Conservation (phyloP, 2,888 invertebrate species). For the Linnaemya tessellans region DNA sequence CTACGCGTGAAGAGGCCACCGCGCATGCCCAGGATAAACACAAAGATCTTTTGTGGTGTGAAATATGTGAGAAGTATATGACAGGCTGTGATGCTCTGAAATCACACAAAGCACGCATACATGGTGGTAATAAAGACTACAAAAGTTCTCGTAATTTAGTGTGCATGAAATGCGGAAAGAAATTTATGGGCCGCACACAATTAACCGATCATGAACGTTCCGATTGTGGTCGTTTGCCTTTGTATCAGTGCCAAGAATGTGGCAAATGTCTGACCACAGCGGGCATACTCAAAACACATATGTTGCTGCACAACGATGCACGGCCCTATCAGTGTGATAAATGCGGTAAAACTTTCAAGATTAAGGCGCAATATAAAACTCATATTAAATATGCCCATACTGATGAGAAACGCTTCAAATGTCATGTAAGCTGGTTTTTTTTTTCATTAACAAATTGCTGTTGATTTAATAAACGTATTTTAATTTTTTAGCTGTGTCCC, state of each 20-base stretch:
- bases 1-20: slow-evolving; percentile 81
- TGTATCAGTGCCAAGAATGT: slow-evolving; percentile 82
- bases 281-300: slow-evolving; percentile 83
- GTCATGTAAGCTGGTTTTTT: slow-evolving; percentile 79
- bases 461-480: background rate
- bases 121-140: slow-evolving; percentile 77
- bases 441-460: background rate
- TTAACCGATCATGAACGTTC: slow-evolving; percentile 83
- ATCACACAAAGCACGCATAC: slow-evolving; percentile 81
- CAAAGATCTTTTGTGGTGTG: slow-evolving; percentile 82
- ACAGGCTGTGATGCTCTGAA: slow-evolving; percentile 83
- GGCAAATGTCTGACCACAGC: slow-evolving; percentile 83
- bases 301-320: slow-evolving; percentile 83
- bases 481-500: slow-evolving; percentile 79
- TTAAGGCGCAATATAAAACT: slow-evolving; percentile 82
- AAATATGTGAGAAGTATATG: slow-evolving; percentile 83
- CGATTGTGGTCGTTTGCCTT: slow-evolving; percentile 83
- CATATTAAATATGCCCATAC: slow-evolving; percentile 83
- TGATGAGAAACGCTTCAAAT: slow-evolving; percentile 84
- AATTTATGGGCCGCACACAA: slow-evolving; percentile 81
- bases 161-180: slow-evolving; percentile 82
- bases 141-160: slow-evolving; percentile 77
- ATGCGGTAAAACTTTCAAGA: slow-evolving; percentile 81
- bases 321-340: slow-evolving; percentile 81
- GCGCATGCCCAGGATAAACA: slow-evolving; percentile 83